Evolutionary conservation across 1,140 invertebrate genomes (phyloP).

Genomic region (Saccostrea cuccullata): DNA sequence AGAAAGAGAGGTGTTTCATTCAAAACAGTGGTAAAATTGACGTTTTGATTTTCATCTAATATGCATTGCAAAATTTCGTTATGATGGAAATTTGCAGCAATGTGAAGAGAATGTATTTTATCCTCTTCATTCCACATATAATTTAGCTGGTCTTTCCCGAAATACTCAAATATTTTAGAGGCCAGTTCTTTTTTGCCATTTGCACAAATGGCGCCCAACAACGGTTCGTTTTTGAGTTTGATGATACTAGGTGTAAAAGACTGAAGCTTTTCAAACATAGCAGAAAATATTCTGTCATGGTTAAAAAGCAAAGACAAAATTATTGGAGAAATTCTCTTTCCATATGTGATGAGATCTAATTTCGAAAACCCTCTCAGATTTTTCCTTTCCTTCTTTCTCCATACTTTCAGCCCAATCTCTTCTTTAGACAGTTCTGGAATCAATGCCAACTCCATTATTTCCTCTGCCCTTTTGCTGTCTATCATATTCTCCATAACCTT

Average conservation of each 20-base stretch:
- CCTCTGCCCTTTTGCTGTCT: not conserved
- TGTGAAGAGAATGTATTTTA: not conserved
- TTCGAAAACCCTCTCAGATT: not conserved
- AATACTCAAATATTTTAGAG: not conserved
- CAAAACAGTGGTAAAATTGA: not conserved
- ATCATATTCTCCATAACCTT: not conserved
- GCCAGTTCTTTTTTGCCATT: not conserved
- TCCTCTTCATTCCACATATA: slow-evolving; percentile 1
- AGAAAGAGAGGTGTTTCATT: not conserved
- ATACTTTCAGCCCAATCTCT: not conserved
- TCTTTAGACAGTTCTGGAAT: slow-evolving; percentile 4
- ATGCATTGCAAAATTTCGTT: not conserved
- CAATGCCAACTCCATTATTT: not conserved
- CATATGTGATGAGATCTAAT: not conserved
- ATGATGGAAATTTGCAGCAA: slow-evolving; percentile 6
- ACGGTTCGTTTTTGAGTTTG: not conserved
- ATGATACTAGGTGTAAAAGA: not conserved
- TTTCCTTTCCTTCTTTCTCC: not conserved
- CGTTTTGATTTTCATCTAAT: not conserved
- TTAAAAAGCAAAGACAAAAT: not conserved
- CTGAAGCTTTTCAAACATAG: slow-evolving; percentile 2
- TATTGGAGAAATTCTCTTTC: not conserved
- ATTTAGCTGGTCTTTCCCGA: not conserved
- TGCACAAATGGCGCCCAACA: not conserved
- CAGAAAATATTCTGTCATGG: not conserved